Conservation (phyloP, 1,140 invertebrate species). For the Drosophila sp. region DNA sequence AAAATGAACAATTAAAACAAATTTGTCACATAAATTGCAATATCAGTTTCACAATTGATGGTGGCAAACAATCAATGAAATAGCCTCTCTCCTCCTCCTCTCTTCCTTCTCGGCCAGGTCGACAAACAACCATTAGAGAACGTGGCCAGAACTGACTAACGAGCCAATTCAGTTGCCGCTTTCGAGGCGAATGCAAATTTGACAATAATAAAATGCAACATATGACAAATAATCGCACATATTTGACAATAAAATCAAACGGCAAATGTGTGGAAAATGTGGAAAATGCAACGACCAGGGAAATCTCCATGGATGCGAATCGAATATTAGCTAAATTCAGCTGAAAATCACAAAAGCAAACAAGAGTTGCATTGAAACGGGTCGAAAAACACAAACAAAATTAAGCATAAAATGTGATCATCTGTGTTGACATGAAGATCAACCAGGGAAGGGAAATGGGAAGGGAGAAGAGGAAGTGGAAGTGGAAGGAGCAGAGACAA, state of each 20-base stretch:
- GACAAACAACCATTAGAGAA: conserved; percentile 64
- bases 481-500: conserved; percentile 6
- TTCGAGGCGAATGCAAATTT: conserved; percentile 71
- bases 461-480: conserved; percentile 5
- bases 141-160: conserved; percentile 50
- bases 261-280: conserved; percentile 22
- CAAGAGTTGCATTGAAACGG: conserved; percentile 48
- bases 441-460: conserved; percentile 39
- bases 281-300: conserved; percentile 22
- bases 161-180: conserved; percentile 58
- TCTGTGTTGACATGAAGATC: conserved; percentile 84
- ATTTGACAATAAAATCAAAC: conserved; percentile 78
- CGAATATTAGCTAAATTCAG: conserved; percentile 41
- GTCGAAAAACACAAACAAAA: conserved; percentile 47
- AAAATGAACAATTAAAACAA: conserved; percentile 58
- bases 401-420: conserved; percentile 84
- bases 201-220: conserved; percentile 80
- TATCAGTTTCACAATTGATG: conserved; percentile 59
- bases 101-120: background rate
- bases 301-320: conserved; percentile 16
- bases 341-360: conserved; percentile 74
- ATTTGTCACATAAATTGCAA: conserved; percentile 64
- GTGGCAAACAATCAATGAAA: conserved; percentile 37
- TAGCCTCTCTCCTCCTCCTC: background rate
- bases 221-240: conserved; percentile 81